Evolutionary conservation across 2,888 invertebrate species (phyloP), one percentile per base, ranked within the genome.

Genomic region (Drosophila bunnanda): DNA sequence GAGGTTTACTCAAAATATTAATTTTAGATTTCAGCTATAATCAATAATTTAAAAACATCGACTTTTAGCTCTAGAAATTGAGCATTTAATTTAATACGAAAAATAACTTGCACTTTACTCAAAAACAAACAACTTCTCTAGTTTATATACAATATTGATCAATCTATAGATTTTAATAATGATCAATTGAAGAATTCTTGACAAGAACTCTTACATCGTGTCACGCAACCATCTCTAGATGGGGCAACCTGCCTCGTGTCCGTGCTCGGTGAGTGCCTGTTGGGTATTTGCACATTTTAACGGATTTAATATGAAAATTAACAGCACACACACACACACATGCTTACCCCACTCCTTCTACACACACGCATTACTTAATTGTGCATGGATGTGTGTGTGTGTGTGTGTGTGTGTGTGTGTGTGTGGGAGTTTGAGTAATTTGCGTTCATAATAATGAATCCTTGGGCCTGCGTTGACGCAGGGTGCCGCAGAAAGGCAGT

Each of bases 221-320:
- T 48, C 41, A 71, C 70, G 55, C 9, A 30, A 25, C 20, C 61
- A 32, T 36, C 61, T 43, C 48, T 39, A 22, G 25, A 1, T 22
- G n/a, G n/a, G 20, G 30, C 39, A 34, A 39, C 53, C 53, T 68
- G 48, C 32, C 15, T 55, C 48, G 41, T 30, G 50, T 43, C 61
- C 54, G 62, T 55, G 62, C 70, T 52, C 34, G 41, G 30, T 58
- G 71, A 77, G 76, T 80, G 81, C 84, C 84, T 83, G 78, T 80
- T 80, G 87, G 87, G 84, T 83, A 80, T 83, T 86, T 87, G 80
- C 82, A 75, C 84, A 87, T 83, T 86, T 87, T 86, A 87, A 83
- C 87, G 83, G 84, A 83, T 83, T 86, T 86, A 83, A 83, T 87
- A 83, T 83, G 83, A 83, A 83, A 83, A 83, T 83, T 83, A 83